Conservation (phyloP, 2,797 vertebrate genomes). For the Thunnus albacares region DNA sequence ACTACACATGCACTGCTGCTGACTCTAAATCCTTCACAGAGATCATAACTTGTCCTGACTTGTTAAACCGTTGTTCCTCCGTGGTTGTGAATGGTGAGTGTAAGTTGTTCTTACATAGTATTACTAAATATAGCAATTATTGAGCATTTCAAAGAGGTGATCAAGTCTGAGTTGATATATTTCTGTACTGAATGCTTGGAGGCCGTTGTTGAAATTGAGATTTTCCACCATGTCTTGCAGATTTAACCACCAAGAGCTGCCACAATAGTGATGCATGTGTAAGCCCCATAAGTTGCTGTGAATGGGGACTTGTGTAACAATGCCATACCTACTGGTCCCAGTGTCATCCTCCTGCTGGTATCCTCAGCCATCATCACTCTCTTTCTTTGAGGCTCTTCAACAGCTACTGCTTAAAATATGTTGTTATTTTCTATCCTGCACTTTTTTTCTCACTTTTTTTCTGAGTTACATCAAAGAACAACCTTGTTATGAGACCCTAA, state of each 20-base stretch:
- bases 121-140: too few relatives aligned
- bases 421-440: conserved; percentile 1
- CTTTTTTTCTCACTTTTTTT: not conserved
- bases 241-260: conserved; percentile 56
- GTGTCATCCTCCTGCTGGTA: conserved; percentile 47
- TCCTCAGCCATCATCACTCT: conserved; percentile 37
- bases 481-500: too few relatives aligned
- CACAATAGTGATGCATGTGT: not conserved
- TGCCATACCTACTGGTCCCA: conserved; percentile 18
- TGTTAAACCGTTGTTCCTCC: conserved; percentile 66
- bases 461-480: too few relatives aligned
- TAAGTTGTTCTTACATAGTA: not conserved
- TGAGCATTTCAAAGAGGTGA: too few relatives aligned
- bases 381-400: conserved; percentile 38
- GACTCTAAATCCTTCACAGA: too few relatives aligned
- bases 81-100: conserved; percentile 5
- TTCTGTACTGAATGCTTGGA: not conserved
- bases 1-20: too few relatives aligned
- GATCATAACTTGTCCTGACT: conserved; percentile 6
- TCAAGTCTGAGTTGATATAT: not conserved
- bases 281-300: conserved; percentile 37
- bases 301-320: conserved; percentile 64
- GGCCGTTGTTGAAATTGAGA: too few relatives aligned
- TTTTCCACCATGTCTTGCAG: conserved; percentile 35
- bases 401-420: not conserved